phyloP scores from a whole-genome alignment of 2,888 invertebrate species.

The Amphipyra berbera region DNA sequence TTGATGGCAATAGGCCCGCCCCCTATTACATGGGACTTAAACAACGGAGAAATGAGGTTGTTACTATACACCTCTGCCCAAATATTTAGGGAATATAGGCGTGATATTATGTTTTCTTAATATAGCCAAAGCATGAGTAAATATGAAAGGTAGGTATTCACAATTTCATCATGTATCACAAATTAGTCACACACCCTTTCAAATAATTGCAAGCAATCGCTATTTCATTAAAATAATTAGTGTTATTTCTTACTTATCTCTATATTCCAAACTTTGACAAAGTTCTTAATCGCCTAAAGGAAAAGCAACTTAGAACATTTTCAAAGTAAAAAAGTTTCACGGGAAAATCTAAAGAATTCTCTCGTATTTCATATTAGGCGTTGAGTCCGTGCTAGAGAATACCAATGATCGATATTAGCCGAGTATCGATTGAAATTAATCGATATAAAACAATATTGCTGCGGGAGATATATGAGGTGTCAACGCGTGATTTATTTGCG shows the following conservation, averaged over 20 bases:
- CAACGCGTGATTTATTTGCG: constrained; percentile 81
- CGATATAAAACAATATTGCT: constrained; percentile 74
- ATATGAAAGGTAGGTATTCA: too few species aligned
- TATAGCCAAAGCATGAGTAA: too few species aligned
- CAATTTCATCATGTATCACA: constrained; percentile 6
- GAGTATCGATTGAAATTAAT: constrained; percentile 62
- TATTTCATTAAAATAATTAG: constrained; percentile 21
- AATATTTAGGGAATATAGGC: too few species aligned
- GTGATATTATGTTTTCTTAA: too few species aligned
- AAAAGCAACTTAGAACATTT: constrained; percentile 38
- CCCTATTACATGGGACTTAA: too few species aligned
- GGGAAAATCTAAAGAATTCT: constrained; percentile 48
- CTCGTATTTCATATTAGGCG: constrained; percentile 63
- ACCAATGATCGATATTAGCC: constrained; percentile 67
- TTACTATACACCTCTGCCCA: too few species aligned
- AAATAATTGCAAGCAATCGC: constrained; percentile 4
- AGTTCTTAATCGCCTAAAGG: constrained; percentile 23
- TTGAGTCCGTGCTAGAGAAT: constrained; percentile 55
- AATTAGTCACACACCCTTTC: constrained; percentile 18
- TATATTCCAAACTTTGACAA: constrained; percentile 17
- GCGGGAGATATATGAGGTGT: constrained; percentile 82
- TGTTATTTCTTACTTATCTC: constrained; percentile 20
- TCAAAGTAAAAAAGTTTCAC: constrained; percentile 30
- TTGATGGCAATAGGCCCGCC: too few species aligned
- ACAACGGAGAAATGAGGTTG: too few species aligned